Evolutionary conservation across 2,797 vertebrate genomes (phyloP).

Genomic region (Esox masquinongy): DNA sequence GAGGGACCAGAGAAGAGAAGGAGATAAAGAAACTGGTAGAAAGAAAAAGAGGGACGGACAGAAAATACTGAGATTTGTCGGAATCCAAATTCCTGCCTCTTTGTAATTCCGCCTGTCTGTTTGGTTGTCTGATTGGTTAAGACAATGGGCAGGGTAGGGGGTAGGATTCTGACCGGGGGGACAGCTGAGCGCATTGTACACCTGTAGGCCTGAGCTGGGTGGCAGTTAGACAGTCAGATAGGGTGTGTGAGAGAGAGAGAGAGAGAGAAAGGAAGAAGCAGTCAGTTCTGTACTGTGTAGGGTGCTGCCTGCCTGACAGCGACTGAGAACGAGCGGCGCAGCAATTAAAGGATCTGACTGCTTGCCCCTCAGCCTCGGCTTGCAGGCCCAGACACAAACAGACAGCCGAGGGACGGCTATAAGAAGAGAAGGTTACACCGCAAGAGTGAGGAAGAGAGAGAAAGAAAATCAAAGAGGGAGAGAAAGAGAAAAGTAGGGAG

Average conservation of each 20-base stretch:
- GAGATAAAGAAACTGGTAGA: not conserved
- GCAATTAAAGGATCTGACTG: conserved; percentile 34
- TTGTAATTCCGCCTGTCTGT: conserved; percentile 28
- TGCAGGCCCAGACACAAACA: conserved; percentile 36
- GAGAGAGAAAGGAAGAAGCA: conserved; percentile 33
- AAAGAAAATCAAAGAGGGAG: conserved; percentile 36
- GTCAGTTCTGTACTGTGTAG: not conserved
- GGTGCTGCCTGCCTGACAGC: not conserved
- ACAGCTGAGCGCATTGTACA: conserved; percentile 54
- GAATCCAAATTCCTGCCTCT: conserved; percentile 36
- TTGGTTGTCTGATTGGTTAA: conserved; percentile 49
- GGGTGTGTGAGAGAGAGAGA: conserved; percentile 42
- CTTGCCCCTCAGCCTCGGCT: conserved; percentile 7
- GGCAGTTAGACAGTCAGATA: conserved; percentile 45
- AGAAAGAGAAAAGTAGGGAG: conserved; percentile 27
- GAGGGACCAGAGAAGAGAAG: conserved; percentile 18
- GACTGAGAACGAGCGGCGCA: conserved; percentile 37
- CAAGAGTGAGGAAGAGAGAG: not conserved
- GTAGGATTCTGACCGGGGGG: conserved; percentile 58
- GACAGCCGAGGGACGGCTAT: conserved; percentile 35
- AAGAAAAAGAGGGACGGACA: not conserved
- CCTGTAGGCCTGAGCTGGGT: conserved; percentile 38
- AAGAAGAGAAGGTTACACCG: conserved; percentile 50
- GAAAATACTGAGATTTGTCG: conserved; percentile 32
- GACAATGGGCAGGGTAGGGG: conserved; percentile 50